Evolutionary conservation across 2,797 vertebrate genomes (phyloP), one percentile per base, ranked within the genome.

Genomic region (Australoheros facetus): DNA sequence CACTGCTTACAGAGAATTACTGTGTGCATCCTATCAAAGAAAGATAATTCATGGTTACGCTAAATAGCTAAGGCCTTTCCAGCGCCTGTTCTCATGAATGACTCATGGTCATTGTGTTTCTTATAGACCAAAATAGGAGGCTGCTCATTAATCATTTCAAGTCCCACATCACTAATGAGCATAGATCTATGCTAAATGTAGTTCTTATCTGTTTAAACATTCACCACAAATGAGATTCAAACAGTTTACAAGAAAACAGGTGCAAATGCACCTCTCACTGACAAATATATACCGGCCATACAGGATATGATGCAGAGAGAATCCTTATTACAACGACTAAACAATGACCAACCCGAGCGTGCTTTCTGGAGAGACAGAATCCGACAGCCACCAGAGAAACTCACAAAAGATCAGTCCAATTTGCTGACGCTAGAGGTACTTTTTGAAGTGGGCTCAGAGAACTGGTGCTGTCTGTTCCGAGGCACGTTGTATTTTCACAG

Each of bases 381-480:
- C 60, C 30, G 17, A 78, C 71, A 54, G 78, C 77, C 86, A 77
- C 56, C 66, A 77, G 80, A 86, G 75, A 57, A 83, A 78, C 82
- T 75, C 85, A 85, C 87, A 86, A 92, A 87, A 84, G 88, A 83
- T 88, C 45, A 51, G 77, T 79, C 82, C 83, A 92, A 90, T 91
- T 84, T 90, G 84, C 89, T 90, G 88, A 91, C 48, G 79, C 73
- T 57, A 75, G 85, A 87, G 75, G 57, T 73, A 85, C 82, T 89
- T 87, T 69, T 89, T 89, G 87, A 85, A 86, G 77, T 51, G 57
- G 69, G 73, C 75, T 82, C 84, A 89, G 60, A 89, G 81, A 90
- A 89, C 81, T 80, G 80, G 80, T 83, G 75, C 71, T 74, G 85
- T 85, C 77, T 91, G 86, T 91, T 87, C 84, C 56, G 84, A 84